These are phyloP conservation scores for Hirudo medicinalis DNA, from an alignment of 1,140 invertebrate genomes.

Conservation along the genomic window DNA sequence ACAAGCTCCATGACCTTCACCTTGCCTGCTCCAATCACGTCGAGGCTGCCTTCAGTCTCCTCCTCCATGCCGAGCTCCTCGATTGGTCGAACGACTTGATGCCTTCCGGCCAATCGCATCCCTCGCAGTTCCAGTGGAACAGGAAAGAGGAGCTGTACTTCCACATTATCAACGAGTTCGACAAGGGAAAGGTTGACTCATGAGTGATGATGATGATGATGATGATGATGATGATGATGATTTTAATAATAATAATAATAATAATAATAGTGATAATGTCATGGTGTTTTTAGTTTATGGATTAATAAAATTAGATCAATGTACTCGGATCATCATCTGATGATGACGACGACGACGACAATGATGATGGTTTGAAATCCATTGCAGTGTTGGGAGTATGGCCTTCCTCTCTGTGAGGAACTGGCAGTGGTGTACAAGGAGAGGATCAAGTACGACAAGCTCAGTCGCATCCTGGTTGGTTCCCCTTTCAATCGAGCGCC, in stretches of 20 bases:
- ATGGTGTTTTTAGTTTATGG: no score
- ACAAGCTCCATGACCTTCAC: constrained; percentile 36
- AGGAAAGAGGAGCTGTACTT: constrained; percentile 29
- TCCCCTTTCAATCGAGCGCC: no score
- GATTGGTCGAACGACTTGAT: constrained; percentile 28
- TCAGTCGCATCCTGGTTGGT: constrained; percentile 35
- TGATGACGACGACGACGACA: no score
- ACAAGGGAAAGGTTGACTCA: constrained; percentile 35
- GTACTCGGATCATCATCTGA: not conserved
- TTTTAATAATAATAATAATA: not conserved
- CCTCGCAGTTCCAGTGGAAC: constrained; percentile 47
- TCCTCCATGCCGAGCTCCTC: constrained; percentile 44
- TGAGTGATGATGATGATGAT: constrained; percentile 13
- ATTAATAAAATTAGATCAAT: not conserved
- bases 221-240: not conserved
- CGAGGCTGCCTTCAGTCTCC: constrained; percentile 35
- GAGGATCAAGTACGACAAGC: constrained; percentile 33
- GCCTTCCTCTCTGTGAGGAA: constrained; percentile 59
- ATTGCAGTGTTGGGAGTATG: constrained; percentile 80
- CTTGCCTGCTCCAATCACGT: constrained; percentile 31
- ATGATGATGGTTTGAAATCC: constrained; percentile 13
- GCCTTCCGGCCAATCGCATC: constrained; percentile 41
- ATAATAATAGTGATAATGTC: not conserved
- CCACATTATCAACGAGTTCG: constrained; percentile 32
- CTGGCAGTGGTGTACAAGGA: constrained; percentile 33